Evolutionary conservation across 2,888 invertebrate genomes (phyloP), one percentile per base, ranked within the genome.

Genomic region (Torymus auratus): DNA sequence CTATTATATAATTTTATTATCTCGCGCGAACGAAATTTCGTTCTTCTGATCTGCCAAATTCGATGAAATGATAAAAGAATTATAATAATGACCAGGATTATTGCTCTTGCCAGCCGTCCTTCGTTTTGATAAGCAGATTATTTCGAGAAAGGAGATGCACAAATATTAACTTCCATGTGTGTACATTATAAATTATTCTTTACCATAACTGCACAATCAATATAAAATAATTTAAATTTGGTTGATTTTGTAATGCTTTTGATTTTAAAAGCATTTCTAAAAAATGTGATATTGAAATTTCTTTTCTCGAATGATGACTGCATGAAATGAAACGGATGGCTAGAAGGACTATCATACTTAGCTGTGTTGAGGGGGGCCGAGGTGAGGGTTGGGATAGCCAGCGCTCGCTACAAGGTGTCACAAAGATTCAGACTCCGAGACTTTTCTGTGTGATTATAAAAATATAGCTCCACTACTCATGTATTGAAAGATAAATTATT

Each of bases 361-460:
- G 89, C 89, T 89, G 89, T 87, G 87, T 90, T 89, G 89, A 89
- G 88, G 89, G 89, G 89, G 88, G 89, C 88, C 89, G 89, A 88
- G 85, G 86, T 80, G 80, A 89, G 88, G 78, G 88, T 89, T 89
- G 88, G 89, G 84, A 83, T 89, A 89, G 88, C 89, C 89, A 88
- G 88, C 87, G 86, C 88, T 87, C 87, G 86, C 87, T 88, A 87
- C 85, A 87, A 86, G 87, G 85, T 87, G 87, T 88, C 85, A 85
- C 84, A 83, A 83, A 84, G 84, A 84, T 86, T 85, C 85, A 83
- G 85, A 83, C 85, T 86, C 83, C 87, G 85, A 84, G 50, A 15
- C 7, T 61, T 23, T 61, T 20, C 20, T 58, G n/a, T n/a, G 15
- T 53, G 17, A 23, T 67, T 52, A 15, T 53, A 53, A 68, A 23